Evolutionary conservation across 2,797 vertebrate species (phyloP).

Genomic region (Enteromius afrohamiltoni): DNA sequence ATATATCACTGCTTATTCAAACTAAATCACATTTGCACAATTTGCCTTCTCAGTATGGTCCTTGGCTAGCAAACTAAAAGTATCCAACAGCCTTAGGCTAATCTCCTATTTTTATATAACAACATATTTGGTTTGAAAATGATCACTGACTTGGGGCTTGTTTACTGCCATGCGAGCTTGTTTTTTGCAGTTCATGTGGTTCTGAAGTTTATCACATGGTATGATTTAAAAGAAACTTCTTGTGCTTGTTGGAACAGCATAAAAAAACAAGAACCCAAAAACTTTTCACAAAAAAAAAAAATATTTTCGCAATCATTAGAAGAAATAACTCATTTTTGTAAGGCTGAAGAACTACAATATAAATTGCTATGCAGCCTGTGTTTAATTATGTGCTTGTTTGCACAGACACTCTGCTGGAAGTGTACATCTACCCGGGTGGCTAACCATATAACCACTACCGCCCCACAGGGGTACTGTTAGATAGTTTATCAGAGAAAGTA

Average conservation of each 20-base stretch:
- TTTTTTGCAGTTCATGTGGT: constrained; percentile 17
- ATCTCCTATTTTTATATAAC: constrained; percentile 29
- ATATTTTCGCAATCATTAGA: constrained; percentile 11
- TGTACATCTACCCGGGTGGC: not conserved
- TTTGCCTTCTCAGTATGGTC: not conserved
- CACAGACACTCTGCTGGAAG: constrained; percentile 17
- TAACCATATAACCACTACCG: constrained; percentile 18
- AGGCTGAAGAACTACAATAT: not conserved
- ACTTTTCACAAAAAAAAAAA: too few relatives aligned
- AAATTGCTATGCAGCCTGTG: not conserved
- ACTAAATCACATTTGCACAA: not conserved
- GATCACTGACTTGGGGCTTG: constrained; percentile 15
- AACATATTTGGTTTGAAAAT: constrained; percentile 33
- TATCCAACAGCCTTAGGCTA: constrained; percentile 20
- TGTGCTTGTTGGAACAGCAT: not conserved
- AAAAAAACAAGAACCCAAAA: not conserved
- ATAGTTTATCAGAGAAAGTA: constrained; percentile 36
- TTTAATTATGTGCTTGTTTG: constrained; percentile 9
- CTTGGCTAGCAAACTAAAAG: constrained; percentile 3
- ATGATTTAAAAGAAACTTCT: not conserved
- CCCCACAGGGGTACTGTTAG: constrained; percentile 23
- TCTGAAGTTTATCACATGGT: constrained; percentile 8
- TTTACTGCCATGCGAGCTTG: constrained; percentile 18
- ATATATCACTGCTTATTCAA: not conserved
- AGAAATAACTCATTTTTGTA: constrained; percentile 23